Base-by-base conservation (phyloP, 2,113 vertebrate species). In the Channa argus region DNA sequence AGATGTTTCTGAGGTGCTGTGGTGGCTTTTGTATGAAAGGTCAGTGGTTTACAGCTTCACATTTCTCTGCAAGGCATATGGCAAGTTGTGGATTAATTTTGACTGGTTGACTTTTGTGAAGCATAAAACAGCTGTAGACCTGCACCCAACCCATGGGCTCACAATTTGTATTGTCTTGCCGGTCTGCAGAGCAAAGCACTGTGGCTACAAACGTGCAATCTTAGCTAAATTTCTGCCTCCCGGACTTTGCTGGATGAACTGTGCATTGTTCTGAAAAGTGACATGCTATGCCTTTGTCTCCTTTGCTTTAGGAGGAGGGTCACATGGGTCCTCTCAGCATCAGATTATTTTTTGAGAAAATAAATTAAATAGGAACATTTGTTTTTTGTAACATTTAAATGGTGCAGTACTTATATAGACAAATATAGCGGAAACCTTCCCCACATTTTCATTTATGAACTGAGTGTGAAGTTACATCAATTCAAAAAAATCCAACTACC, bases 21-120 rank as follows among this genome's bases (percentile, higher is more conserved):
- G 34, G 71, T 49, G 39, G 64, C 56, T 63, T 85, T 55, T 78
- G 44, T 71, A 71, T 77, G 47, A 73, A 70, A 79, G 46, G 55
- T 79, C 61, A 63, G 76, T 11, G 47, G 66, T 71, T 50, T 72
- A 12, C 49, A 63, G 54, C 65, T 50, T 58, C 54, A 56, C 37
- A 49, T 46, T 51, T 74, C 51, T 58, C 39, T 59, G 55, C 46
- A 74, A 9, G 24, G 24, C 24, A 24, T 1, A 53, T 9, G 12
- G 65, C 36, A 53, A 53, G 52, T 8, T 64, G 36, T 56, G 49
- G 59, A 24, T 71, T 51, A 0, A 11, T 62, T 49, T 46, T 53
- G 46, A 77, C 6, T 39, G 10, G 11, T 24, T 66, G 70, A 15
- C 53, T 69, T 43, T 13, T 10, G 37, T 49, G 51, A 58, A 56